Conservation (phyloP, 2,113 vertebrate genomes). For the Coracopsis vasa region DNA sequence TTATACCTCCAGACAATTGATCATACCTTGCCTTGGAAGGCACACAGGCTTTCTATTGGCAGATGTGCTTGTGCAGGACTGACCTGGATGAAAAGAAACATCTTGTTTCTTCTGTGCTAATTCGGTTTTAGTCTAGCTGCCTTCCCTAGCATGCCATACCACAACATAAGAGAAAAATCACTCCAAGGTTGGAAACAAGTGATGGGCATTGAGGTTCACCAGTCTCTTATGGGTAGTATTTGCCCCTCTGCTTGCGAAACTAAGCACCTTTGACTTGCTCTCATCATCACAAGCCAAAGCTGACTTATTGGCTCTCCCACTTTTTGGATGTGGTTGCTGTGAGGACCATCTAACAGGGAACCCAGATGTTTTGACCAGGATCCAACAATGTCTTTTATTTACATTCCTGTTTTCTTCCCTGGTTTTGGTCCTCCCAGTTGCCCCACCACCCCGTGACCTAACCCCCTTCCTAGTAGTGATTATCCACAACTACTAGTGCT, state of each 20-base stretch:
- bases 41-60: not conserved
- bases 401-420: not conserved
- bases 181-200: not conserved
- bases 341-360: not conserved
- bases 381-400: not conserved
- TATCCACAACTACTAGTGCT: not conserved
- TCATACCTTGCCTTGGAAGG: not conserved
- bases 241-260: not conserved
- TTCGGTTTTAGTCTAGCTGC: not conserved
- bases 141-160: not conserved
- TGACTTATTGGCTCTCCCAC: not conserved
- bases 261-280: not conserved
- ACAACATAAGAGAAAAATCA: accelerated
- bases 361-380: not conserved
- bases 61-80: not conserved
- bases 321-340: not conserved
- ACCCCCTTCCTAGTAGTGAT: not conserved
- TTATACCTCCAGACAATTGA: not conserved
- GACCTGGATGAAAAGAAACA: not conserved
- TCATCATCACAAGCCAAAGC: not conserved
- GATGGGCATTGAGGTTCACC: accelerated
- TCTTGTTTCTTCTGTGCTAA: not conserved
- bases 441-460: not conserved
- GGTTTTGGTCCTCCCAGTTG: not conserved
- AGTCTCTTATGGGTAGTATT: not conserved